Conservation (phyloP, 2,888 invertebrate genomes). For the Pediacus dermestoides region DNA sequence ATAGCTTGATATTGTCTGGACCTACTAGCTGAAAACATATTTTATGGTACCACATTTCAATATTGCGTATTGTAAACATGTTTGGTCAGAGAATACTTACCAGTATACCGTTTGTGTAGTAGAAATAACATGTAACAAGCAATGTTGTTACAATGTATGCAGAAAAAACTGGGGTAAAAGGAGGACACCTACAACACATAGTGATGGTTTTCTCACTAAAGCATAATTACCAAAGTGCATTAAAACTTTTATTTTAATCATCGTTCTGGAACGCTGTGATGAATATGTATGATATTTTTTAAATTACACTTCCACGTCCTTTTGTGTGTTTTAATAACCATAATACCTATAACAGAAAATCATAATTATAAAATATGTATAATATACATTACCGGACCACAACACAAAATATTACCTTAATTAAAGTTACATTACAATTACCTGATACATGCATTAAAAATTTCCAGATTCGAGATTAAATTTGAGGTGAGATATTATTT, state of each 20-base stretch:
- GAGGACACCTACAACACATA: conserved; percentile 2
- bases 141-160: not conserved
- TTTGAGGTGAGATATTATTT: no score
- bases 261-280: not conserved
- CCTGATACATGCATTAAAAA: no score
- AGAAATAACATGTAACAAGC: not conserved
- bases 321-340: no score
- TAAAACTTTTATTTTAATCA: conserved; percentile 1
- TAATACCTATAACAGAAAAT: no score
- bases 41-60: not conserved
- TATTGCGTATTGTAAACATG: not conserved
- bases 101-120: not conserved
- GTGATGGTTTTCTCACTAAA: conserved; percentile 1
- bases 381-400: no score
- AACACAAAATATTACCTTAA: no score
- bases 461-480: no score
- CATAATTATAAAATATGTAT: no score
- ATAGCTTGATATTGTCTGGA: conserved; percentile 8
- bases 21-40: conserved; percentile 9
- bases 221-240: not conserved
- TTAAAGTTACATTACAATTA: no score
- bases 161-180: not conserved
- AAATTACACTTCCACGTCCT: conserved; percentile 5
- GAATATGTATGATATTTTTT: conserved; percentile 1
- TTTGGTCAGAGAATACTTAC: no score